A percentile compares a stretch with the other conserved stretches of the same genome.
phyloP scores from a whole-genome alignment of 2,113 vertebrate genomes.

The Willisornis vidua region DNA sequence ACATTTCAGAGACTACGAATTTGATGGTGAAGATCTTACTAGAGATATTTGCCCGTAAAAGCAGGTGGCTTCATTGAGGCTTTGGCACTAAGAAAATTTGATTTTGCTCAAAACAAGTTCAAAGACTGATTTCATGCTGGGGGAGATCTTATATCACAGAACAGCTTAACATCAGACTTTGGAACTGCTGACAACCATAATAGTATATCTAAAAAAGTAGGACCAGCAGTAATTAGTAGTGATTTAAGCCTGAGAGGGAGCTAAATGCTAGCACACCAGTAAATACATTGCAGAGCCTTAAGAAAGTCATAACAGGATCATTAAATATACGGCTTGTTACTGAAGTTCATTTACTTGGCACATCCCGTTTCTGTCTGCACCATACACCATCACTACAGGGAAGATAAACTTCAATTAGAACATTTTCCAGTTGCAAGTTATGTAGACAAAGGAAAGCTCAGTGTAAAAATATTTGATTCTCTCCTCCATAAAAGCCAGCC shows the following conservation, averaged over 20 bases:
- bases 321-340: constrained; percentile 6
- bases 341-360: constrained; percentile 17
- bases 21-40: not conserved
- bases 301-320: not conserved
- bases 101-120: not conserved
- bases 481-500: not conserved
- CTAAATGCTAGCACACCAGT: not conserved
- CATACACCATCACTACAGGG: not conserved
- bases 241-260: constrained; percentile 26
- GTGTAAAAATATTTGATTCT: not conserved
- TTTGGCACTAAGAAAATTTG: not conserved
- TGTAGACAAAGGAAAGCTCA: not conserved
- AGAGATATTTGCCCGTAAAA: not conserved
- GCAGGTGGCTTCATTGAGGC: not conserved
- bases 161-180: not conserved
- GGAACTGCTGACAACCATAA: not conserved
- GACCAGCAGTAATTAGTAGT: constrained; percentile 14
- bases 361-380: not conserved
- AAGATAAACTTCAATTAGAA: not conserved
- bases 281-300: not conserved
- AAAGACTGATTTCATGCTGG: not conserved
- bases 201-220: not conserved
- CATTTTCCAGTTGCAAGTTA: not conserved
- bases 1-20: not conserved
- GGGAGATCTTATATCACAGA: not conserved